Base-by-base conservation (phyloP, 2,797 vertebrate genomes). In the Sebastes itinus region DNA sequence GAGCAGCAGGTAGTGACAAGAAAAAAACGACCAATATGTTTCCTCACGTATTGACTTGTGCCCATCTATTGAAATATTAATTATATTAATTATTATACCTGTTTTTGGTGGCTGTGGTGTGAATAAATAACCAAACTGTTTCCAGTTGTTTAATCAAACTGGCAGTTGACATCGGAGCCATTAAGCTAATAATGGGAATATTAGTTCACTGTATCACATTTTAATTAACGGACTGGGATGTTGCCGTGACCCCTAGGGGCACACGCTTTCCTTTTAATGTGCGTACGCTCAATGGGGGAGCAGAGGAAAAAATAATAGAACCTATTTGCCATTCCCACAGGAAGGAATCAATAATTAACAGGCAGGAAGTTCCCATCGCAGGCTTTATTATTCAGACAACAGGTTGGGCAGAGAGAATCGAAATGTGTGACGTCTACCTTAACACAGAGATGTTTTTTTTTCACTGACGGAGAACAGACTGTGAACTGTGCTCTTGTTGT, bases 311-410 rank as follows among this genome's bases (percentile, higher is more conserved):
- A 85, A 83, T 73, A 64, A 84, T 86, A 72, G 5, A 86, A 77
- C 25, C 71, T 32, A 79, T 78, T 84, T 88, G 56, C 78, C 52
- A 59, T 86, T 87, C 69, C 81, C 67, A 75, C 83, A 78, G 87
- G 85, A 86, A 74, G 72, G 60, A 88, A 92, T 89, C 80, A 88
- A 93, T 88, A 81, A 89, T 91, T 85, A 92, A 79, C 54, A 71
- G 61, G 67, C 74, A 88, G 85, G 87, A 90, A 87, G 88, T 87
- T 86, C 38, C 69, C 46, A 62, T 78, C 27, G 18, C 63, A 54
- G 75, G 78, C 82, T 80, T 59, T 72, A 72, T 82, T 85, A 87
- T 83, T 88, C 69, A 83, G 75, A 87, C 83, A 86, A 81, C 76
- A 84, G 71, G 70, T 60, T 30, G 78, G 85, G 85, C 63, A 59